phyloP scores from a whole-genome alignment of 2,113 vertebrate species.

The Scophthalmus maximus region DNA sequence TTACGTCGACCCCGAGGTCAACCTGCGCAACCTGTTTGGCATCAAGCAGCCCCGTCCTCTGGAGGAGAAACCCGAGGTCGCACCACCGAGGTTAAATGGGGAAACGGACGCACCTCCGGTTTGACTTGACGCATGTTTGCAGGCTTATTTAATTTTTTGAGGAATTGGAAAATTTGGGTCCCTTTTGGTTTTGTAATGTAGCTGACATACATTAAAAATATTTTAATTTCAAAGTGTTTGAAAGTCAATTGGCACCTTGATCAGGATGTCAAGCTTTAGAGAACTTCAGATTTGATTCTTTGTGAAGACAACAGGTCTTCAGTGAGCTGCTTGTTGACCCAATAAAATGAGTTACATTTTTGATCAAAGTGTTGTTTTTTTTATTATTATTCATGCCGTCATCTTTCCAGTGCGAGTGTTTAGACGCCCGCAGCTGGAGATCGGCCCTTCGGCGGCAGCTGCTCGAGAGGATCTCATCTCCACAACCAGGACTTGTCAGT shows the following conservation, averaged over 20 bases:
- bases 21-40: constrained; percentile 80
- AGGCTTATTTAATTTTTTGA: not conserved
- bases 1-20: constrained; percentile 81
- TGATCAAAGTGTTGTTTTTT: not conserved
- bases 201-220: constrained; percentile 44
- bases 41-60: constrained; percentile 40
- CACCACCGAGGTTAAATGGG: constrained; percentile 18
- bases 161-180: constrained; percentile 52
- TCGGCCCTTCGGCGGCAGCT: constrained; percentile 25
- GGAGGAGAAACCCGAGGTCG: not conserved
- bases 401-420: not conserved
- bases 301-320: not conserved
- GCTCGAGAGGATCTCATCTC: constrained; percentile 13
- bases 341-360: constrained; percentile 67
- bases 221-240: constrained; percentile 22
- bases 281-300: constrained; percentile 7
- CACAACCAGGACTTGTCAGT: constrained; percentile 1
- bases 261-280: constrained; percentile 10
- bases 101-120: not conserved
- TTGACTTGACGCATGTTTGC: not conserved
- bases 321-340: constrained; percentile 46
- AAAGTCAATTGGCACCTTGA: constrained; percentile 8
- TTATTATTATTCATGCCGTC: not conserved
- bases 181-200: constrained; percentile 49
- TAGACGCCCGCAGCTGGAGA: not conserved